Evolutionary conservation across 1,140 invertebrate species (phyloP).

Genomic region (Camponotus floridanus): DNA sequence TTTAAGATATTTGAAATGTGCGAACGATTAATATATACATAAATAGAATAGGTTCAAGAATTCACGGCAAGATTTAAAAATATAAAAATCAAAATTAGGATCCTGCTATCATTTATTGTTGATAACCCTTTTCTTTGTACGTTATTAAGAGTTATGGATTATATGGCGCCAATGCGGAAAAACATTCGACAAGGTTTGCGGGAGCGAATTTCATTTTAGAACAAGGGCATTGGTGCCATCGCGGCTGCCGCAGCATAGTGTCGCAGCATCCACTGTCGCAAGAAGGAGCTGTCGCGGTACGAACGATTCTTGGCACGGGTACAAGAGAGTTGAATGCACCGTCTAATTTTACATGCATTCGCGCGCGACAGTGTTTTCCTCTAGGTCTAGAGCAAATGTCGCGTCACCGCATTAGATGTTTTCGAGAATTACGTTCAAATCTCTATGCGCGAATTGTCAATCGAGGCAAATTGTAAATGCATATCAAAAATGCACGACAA

Average conservation of each 20-base stretch:
- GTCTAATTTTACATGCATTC: slow-evolving; percentile 77
- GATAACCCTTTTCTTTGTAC: neutral
- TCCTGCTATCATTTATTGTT: neutral
- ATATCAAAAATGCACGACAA: neutral
- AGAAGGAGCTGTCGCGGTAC: slow-evolving; percentile 50
- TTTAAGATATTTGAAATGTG: neutral
- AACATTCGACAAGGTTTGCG: slow-evolving; percentile 61
- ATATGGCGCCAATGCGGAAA: slow-evolving; percentile 57
- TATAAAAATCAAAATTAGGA: neutral
- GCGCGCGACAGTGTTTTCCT: slow-evolving; percentile 69
- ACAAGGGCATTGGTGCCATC: slow-evolving; percentile 75
- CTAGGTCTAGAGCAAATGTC: slow-evolving; percentile 78
- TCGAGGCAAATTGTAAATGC: neutral
- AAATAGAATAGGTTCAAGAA: neutral
- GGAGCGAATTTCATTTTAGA: slow-evolving; percentile 70
- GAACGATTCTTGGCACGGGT: slow-evolving; percentile 72
- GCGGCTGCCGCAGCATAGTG: slow-evolving; percentile 65
- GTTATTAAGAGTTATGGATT: slow-evolving; percentile 58
- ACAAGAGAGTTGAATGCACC: slow-evolving; percentile 78
- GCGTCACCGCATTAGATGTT: slow-evolving; percentile 20
- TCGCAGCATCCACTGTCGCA: slow-evolving; percentile 62
- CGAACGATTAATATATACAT: neutral
- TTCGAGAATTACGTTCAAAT: neutral
- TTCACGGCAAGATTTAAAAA: neutral
- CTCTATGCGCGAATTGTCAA: neutral